A percentile compares a stretch with the other conserved stretches of the same genome.
Evolutionary conservation across 2,797 vertebrate species (phyloP).

Genomic region (Astyanax mexicanus): DNA sequence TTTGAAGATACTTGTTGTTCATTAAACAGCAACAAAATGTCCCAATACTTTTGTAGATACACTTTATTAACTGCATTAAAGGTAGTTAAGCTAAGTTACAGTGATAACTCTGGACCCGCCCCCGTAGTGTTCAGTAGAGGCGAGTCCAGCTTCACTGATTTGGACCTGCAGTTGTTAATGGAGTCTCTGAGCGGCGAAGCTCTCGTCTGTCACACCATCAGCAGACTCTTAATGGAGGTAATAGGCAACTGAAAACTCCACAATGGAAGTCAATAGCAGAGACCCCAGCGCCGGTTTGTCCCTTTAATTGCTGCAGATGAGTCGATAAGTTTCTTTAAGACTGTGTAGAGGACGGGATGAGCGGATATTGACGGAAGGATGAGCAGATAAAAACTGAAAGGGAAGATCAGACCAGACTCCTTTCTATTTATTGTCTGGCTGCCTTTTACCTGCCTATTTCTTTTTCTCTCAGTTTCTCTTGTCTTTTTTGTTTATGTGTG

Average conservation of each 20-base stretch:
- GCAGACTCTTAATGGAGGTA: conserved; percentile 67
- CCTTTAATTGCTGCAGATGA: conserved; percentile 70
- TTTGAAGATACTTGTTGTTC: too few relatives aligned
- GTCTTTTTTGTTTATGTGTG: too few relatives aligned
- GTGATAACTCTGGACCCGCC: too few relatives aligned
- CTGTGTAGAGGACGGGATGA: conserved; percentile 67
- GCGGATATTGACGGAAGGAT: conserved; percentile 57
- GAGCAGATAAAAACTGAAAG: conserved; percentile 10
- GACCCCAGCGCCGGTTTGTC: conserved; percentile 69
- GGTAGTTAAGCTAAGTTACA: too few relatives aligned
- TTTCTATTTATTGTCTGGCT: conserved; percentile 37
- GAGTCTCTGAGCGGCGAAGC: neutral
- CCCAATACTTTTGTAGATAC: too few relatives aligned
- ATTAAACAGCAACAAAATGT: too few relatives aligned
- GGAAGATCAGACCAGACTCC: conserved; percentile 20
- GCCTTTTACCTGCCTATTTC: conserved; percentile 8
- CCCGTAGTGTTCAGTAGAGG: too few relatives aligned
- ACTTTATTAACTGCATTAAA: too few relatives aligned
- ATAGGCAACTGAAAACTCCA: conserved; percentile 75
- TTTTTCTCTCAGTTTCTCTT: conserved; percentile 14
- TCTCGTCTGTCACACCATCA: conserved; percentile 31
- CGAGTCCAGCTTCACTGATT: too few relatives aligned
- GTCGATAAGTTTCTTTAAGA: conserved; percentile 81
- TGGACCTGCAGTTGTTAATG: neutral
- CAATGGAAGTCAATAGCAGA: conserved; percentile 71